Base-by-base conservation (phyloP, 35 echinoderm and acorn worm genomes). In the Heliocidaris erythrogramma region DNA sequence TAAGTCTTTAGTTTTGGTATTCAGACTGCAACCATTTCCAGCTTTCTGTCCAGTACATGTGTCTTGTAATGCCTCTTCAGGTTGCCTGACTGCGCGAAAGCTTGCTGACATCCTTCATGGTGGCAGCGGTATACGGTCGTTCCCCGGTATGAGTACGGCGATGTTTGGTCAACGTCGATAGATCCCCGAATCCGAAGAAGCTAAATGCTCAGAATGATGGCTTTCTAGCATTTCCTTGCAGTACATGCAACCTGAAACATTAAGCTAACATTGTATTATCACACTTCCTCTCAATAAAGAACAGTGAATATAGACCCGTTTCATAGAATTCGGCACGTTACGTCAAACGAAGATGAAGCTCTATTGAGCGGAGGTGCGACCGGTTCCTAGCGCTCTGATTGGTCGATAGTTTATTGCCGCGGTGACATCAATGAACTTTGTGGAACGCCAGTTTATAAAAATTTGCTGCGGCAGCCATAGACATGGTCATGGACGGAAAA, bases 21-120 rank as follows among this genome's bases (percentile, higher is more conserved):
- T 89, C 87, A 89, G 24, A 48, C 87, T 10, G 31, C 16, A 5
- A 89, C 32, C 4, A 0, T 32, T 48, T 89, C 87, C 87, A 89
- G 87, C 5, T 89, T 47, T 17, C 87, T 12, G 47, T 92, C 91
- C 48, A 92, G 49, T 9, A 50, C 0, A 71, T 97, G 92, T 24
- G 96, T 95, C 56, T 92, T 93, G 53, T 94, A 85, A 53, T 95
- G 96, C 29, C 92, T 95, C 85, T 97, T 95, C n/a, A 97, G 92
- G 86, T 99, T 96, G 30, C 98, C 98, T 2, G 98, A 99, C 88
- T 97, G 96, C 85, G 97, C 97, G 95, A 99, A 99, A 14, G 94
- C 88, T 60, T 85, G 50, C 9, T 18, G 31, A 88, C 96, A 96
- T 18, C 69, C 90, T 17, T 94, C 96, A 47, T 95, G 24, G 2